phyloP scores from a whole-genome alignment of 2,113 vertebrate genomes.

The Dryoscopus gambensis region DNA sequence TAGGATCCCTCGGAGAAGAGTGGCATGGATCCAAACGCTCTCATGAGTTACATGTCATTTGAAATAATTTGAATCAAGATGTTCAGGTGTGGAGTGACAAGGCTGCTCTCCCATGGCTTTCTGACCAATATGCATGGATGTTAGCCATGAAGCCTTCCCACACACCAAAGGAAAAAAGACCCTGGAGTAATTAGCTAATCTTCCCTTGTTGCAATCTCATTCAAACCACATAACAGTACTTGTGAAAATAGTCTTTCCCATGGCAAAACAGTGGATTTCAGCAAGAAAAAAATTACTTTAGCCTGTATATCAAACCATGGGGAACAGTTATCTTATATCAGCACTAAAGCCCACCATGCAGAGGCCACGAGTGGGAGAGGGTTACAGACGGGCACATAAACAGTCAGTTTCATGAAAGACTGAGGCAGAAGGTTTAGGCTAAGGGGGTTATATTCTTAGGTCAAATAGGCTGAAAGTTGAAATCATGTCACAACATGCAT shows the following conservation, averaged over 20 bases:
- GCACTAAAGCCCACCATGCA: not conserved
- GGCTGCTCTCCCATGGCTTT: not conserved
- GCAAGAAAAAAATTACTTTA: not conserved
- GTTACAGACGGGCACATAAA: not conserved
- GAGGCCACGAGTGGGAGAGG: not conserved
- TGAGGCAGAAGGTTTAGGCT: not conserved
- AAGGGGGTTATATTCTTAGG: not conserved
- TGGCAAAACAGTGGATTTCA: not conserved
- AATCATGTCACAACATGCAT: not conserved
- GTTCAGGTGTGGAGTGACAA: not conserved
- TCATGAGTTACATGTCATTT: not conserved
- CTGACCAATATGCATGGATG: not conserved
- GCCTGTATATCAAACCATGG: not conserved
- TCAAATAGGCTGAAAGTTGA: not conserved
- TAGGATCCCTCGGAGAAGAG: not conserved
- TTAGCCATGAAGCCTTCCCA: constrained; percentile 2
- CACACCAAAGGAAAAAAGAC: not conserved
- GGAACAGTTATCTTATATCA: not conserved
- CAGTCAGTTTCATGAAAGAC: not conserved
- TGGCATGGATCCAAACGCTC: accelerated
- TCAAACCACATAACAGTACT: not conserved
- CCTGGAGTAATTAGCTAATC: constrained; percentile 31
- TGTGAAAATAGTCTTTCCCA: constrained; percentile 15
- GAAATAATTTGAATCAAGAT: not conserved
- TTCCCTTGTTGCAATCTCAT: not conserved